Conservation (phyloP, 2,888 invertebrate species). For the Lamellibrachia columna region DNA sequence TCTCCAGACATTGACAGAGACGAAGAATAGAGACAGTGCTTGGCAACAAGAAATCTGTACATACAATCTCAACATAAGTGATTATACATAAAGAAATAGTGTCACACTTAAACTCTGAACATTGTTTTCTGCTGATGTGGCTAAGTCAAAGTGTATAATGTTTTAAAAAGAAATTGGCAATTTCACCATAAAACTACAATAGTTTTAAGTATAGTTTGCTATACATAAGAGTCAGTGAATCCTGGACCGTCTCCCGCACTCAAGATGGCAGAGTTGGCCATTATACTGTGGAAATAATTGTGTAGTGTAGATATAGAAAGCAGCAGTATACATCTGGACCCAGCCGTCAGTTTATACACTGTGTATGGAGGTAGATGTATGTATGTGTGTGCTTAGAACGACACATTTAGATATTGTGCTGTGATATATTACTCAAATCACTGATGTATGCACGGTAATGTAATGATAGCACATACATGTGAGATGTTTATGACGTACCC, state of each 20-base stretch:
- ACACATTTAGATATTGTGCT: neutral
- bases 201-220: neutral
- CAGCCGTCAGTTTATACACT: neutral
- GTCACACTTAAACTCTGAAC: neutral
- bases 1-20: neutral
- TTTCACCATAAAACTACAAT: neutral
- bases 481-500: neutral
- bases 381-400: too few relatives aligned
- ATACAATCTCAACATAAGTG: neutral
- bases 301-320: too few relatives aligned
- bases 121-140: neutral
- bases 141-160: neutral
- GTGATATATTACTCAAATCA: neutral
- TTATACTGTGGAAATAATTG: neutral
- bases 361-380: neutral
- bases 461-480: neutral
- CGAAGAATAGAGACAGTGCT: neutral
- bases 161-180: neutral
- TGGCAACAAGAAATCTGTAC: neutral
- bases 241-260: neutral
- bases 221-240: neutral
- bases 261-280: neutral
- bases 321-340: too few relatives aligned
- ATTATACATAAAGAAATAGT: neutral
- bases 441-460: neutral